These are phyloP conservation scores for Philotrypesis tridentata DNA, from an alignment of 1,140 invertebrate genomes.

Conservation along the genomic window DNA sequence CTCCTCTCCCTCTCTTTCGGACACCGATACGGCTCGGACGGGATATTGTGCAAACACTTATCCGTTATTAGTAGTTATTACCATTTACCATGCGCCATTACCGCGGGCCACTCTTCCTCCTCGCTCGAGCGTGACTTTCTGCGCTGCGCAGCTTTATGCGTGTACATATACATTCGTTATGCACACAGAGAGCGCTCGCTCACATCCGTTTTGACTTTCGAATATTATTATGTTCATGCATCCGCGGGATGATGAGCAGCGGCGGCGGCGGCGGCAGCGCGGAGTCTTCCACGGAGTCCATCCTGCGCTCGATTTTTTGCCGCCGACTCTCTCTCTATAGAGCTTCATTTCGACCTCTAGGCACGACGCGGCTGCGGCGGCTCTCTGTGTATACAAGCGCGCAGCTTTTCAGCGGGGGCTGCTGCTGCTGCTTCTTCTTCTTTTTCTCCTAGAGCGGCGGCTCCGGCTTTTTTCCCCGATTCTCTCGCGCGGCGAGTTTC, in stretches of 20 bases:
- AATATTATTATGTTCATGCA: slow-evolving; percentile 18
- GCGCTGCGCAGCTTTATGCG: slow-evolving; percentile 1
- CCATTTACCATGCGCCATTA: slow-evolving; percentile 47
- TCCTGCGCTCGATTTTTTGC: not conserved
- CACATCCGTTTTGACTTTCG: slow-evolving; percentile 36
- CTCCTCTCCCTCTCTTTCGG: not conserved
- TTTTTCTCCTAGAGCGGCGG: no score
- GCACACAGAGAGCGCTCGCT: not conserved
- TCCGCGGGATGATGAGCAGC: not conserved
- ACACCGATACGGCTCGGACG: slow-evolving; percentile 9
- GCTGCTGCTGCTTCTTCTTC: not conserved
- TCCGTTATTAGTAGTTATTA: slow-evolving; percentile 50
- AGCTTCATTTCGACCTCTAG: slow-evolving; percentile 15
- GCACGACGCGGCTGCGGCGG: not conserved
- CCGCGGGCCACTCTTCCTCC: slow-evolving; percentile 22
- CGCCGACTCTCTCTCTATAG: not conserved
- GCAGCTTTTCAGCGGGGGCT: not conserved
- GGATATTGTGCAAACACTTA: slow-evolving; percentile 49
- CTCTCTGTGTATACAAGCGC: not conserved
- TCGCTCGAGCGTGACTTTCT: slow-evolving; percentile 39
- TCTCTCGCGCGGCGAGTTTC: no score
- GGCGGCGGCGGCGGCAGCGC: not conserved
- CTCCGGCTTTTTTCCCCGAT: no score
- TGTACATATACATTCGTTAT: not conserved
- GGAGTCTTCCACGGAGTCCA: not conserved